These are phyloP conservation scores for Toxostoma redivivum DNA, from an alignment of 2,113 vertebrate species.

Conservation along the genomic window DNA sequence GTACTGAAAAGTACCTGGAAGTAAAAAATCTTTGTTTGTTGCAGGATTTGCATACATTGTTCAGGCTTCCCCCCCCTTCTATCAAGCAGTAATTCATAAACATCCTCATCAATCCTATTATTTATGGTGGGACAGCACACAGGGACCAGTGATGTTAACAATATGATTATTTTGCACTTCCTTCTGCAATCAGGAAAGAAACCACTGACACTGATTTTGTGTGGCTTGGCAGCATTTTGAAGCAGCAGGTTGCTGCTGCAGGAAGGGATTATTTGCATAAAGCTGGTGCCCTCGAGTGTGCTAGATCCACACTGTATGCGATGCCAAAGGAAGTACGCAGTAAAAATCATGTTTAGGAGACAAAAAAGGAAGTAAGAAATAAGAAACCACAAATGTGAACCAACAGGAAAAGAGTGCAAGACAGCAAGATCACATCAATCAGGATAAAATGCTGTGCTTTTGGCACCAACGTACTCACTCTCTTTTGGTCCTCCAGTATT, in stretches of 20 bases:
- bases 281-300: not conserved
- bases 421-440: not conserved
- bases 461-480: not conserved
- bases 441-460: not conserved
- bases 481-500: not conserved
- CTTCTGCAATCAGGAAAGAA: not conserved
- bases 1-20: not conserved
- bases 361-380: not conserved
- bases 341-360: not conserved
- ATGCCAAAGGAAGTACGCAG: not conserved
- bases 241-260: not conserved
- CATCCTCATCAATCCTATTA: not conserved
- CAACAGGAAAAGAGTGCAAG: not conserved
- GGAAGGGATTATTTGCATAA: not conserved
- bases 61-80: fast-evolving
- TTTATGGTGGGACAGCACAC: not conserved
- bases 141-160: not conserved
- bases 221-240: not conserved
- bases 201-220: not conserved
- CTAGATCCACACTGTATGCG: not conserved
- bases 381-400: not conserved
- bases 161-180: not conserved
- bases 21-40: not conserved
- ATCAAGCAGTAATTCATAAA: not conserved
- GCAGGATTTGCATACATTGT: not conserved